phyloP scores from a whole-genome alignment of 2,113 vertebrate species.

The Philantomba maxwellii region DNA sequence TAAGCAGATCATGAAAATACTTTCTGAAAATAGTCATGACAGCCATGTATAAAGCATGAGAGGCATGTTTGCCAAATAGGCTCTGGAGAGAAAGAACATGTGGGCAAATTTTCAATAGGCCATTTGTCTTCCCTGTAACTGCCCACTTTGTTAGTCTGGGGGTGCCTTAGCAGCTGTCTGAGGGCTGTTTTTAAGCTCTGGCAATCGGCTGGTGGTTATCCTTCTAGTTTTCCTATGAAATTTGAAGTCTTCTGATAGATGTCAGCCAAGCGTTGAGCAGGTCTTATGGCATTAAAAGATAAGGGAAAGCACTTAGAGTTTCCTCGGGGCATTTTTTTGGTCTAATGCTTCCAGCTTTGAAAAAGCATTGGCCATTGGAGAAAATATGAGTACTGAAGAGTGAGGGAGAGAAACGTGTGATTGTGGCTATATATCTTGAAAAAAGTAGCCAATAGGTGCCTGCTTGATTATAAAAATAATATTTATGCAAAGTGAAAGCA shows the following conservation, averaged over 20 bases:
- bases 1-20: background rate
- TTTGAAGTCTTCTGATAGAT: background rate
- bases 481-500: background rate
- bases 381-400: background rate
- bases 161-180: accelerated
- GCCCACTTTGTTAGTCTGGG: too few species aligned
- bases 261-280: background rate
- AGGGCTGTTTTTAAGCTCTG: background rate
- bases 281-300: background rate
- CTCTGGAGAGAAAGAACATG: background rate
- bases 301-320: background rate
- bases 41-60: background rate
- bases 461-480: constrained; percentile 4
- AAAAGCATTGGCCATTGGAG: background rate
- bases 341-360: background rate
- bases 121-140: background rate
- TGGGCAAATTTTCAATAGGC: background rate
- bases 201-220: background rate
- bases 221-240: background rate
- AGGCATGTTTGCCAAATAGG: background rate
- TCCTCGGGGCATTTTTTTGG: background rate
- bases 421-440: background rate
- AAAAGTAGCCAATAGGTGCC: background rate
- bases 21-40: background rate
- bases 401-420: background rate